A percentile compares a stretch with the other conserved stretches of the same genome.
These are phyloP conservation scores for Adoxophyes honmai DNA, from an alignment of 1,140 invertebrate genomes.

Conservation along the genomic window DNA sequence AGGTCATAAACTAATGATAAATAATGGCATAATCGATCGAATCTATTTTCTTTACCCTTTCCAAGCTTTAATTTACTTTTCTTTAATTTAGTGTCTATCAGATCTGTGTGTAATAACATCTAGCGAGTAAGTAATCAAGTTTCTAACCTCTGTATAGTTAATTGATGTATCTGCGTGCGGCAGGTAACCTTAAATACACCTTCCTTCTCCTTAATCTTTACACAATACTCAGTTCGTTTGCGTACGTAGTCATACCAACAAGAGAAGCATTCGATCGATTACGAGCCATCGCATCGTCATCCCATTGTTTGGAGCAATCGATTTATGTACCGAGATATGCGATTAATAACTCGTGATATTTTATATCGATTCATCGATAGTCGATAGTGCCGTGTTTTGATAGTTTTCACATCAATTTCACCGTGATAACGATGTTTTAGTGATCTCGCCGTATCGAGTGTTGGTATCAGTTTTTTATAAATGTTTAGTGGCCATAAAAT, in stretches of 20 bases:
- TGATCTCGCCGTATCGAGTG: slow-evolving; percentile 1
- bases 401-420: slow-evolving; percentile 13
- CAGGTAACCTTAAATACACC: background rate
- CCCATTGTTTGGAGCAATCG: slow-evolving; percentile 12
- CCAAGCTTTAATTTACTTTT: too few species aligned
- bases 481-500: background rate
- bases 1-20: too few species aligned
- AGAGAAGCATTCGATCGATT: slow-evolving; percentile 14
- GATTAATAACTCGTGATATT: slow-evolving; percentile 10
- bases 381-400: slow-evolving; percentile 9
- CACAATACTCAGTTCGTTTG: slow-evolving; percentile 6
- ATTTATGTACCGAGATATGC: slow-evolving; percentile 15
- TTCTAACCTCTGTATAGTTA: too few species aligned
- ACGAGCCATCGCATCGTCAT: slow-evolving; percentile 13
- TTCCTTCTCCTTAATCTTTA: slow-evolving; percentile 1
- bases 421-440: slow-evolving; percentile 10
- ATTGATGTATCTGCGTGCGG: background rate
- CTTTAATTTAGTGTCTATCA: too few species aligned
- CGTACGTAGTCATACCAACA: slow-evolving; percentile 2
- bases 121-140: too few species aligned
- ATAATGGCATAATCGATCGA: too few species aligned
- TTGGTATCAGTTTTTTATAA: background rate
- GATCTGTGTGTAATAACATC: too few species aligned
- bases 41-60: too few species aligned
- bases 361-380: slow-evolving; percentile 5